Evolutionary conservation across 1,140 invertebrate genomes (phyloP), one percentile per base, ranked within the genome.

Genomic region (Scaptomyza graminum): DNA sequence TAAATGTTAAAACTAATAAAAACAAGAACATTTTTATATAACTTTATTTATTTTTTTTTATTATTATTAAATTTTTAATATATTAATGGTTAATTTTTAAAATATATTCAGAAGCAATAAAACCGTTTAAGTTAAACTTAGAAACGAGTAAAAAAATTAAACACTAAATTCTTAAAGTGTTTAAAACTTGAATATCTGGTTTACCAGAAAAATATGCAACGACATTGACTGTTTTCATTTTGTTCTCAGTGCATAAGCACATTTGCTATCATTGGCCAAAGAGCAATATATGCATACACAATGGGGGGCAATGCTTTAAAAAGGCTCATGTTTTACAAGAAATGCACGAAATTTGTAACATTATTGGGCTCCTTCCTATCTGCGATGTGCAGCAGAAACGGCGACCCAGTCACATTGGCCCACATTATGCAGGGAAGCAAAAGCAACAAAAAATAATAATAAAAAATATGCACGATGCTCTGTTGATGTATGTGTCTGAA

Each of bases 401-500:
- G 16, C 47, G 13, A 16, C 43, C 7, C 50, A 51, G 28, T 43
- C 64, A 54, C 47, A 12, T 9, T 61, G 34, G 11, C 44, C 5
- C 51, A 34, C 39, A 18, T 28, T 51, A 62, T 11, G 41, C 62
- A 72, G 55, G 18, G 56, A 65, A 55, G 31, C 9, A 13, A 11
- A 6, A 50, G 18, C 9, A 25, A 13, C 4, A 56, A 57, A 41
- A 41, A 41, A 41, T 4, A n/a, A 41, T n/a, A n/a, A 34, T 2
- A 34, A 2, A 34, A 34, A 68, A 51, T 79, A 69, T 71, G 64
- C 79, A 67, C 57, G 56, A 69, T 41, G 54, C 46, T 4, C 46
- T 83, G 79, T 76, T 79, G 80, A 79, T 76, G 80, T 76, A 71
- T 69, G 74, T 87, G 74, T 87, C 54, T 66, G 37, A 6, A 47